Conservation (phyloP, 2,888 invertebrate genomes). For the Polydrusus pterygomalis region DNA sequence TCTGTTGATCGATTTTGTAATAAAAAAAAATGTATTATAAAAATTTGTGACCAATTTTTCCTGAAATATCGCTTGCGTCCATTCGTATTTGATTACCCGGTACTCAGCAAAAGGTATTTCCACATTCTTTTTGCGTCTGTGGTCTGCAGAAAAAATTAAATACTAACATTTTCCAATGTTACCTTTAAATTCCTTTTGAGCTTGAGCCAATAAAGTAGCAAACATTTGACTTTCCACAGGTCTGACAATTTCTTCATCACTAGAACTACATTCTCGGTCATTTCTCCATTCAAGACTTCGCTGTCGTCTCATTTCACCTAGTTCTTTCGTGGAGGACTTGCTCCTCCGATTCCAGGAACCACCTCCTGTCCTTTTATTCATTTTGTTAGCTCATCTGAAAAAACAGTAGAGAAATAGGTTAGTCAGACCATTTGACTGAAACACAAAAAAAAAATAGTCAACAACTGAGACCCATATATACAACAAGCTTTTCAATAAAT, state of each 20-base stretch:
- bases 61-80: no score
- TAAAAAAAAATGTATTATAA: no score
- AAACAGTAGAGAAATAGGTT: neutral
- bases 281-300: conserved; percentile 77
- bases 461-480: no score
- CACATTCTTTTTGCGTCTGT: no score
- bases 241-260: conserved; percentile 75
- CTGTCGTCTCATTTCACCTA: conserved; percentile 72
- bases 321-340: conserved; percentile 43
- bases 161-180: conserved; percentile 20
- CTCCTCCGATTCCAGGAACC: conserved; percentile 69
- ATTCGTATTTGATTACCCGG: no score
- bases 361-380: conserved; percentile 63
- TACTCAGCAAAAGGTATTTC: no score
- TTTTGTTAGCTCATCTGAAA: conserved; percentile 53
- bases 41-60: no score
- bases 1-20: no score
- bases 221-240: conserved; percentile 75
- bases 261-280: conserved; percentile 74
- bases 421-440: neutral
- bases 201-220: conserved; percentile 76
- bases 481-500: no score
- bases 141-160: no score
- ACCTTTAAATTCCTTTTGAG: conserved; percentile 77
- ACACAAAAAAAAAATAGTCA: no score